Base-by-base conservation (phyloP, 2,113 vertebrate species). In the Tupaia chinensis region DNA sequence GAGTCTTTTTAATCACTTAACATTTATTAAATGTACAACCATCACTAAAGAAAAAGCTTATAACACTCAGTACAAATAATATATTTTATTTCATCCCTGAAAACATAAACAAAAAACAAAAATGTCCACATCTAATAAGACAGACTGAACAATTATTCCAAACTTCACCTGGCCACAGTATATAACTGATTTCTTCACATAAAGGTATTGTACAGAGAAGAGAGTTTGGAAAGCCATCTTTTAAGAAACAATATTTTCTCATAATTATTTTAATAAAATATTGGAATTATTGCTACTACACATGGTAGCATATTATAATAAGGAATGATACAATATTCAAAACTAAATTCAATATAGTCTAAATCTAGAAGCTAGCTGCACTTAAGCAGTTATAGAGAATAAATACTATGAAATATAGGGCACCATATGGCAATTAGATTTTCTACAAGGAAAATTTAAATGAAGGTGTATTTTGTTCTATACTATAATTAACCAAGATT, bases 51-150 rank as follows among this genome's bases (percentile, higher is more conserved):
- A 54, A 69, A 96, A 86, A 91, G 77, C 12, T 11, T 82, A 3
- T 32, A 63, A 97, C 78, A 86, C 74, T 80, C 97, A 97, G 79
- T 96, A 98, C 92, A 98, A 98, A 97, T 98, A 96, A 92, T 98
- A 98, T 96, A 98, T 98, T 98, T 98, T 98, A 98, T 97, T 98
- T 97, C 93, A 93, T 97, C 98, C 95, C 96, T 97, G 93, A 96
- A 97, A 98, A 98, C 63, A 96, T 95, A 95, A 65, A 92, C 68
- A 93, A 93, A 82, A 72, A 85, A 10, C 53, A 85, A 92, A 98
- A 91, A 98, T 11, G 2, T 98, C 96, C 95, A 97, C 91, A 97
- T 73, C 94, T 80, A 93, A 19, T 44, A 69, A 84, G 54, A 82
- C 80, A 78, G 86, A 79, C 60, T 87, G 58, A 92, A 96, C 89